These are phyloP conservation scores for Rafetus swinhoei DNA, from an alignment of 2,113 vertebrate genomes.

Conservation along the genomic window DNA sequence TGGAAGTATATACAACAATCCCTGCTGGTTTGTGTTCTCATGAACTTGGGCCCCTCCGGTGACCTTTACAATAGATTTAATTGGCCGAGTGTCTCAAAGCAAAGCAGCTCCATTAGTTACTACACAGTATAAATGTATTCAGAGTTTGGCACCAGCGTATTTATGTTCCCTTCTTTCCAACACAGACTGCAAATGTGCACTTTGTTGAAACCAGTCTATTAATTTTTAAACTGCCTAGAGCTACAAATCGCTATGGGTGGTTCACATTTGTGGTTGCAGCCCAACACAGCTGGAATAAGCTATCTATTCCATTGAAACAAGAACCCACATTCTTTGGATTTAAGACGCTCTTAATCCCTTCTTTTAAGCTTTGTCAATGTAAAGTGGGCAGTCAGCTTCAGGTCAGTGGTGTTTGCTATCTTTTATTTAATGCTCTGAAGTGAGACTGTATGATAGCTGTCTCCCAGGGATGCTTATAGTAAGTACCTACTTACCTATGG, in stretches of 20 bases:
- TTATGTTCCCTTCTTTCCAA: constrained; percentile 40
- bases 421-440: neutral
- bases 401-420: neutral
- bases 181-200: constrained; percentile 39
- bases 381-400: neutral
- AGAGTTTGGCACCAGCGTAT: constrained; percentile 1
- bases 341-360: constrained; percentile 34
- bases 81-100: neutral
- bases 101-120: neutral
- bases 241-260: constrained; percentile 26
- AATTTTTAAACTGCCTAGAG: constrained; percentile 52
- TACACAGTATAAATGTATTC: constrained; percentile 21
- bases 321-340: constrained; percentile 21
- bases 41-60: neutral
- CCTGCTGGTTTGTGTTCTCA: neutral
- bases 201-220: constrained; percentile 54
- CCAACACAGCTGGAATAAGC: constrained; percentile 26
- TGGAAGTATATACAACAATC: neutral
- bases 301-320: constrained; percentile 31
- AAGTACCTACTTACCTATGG: neutral
- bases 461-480: neutral
- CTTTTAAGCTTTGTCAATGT: constrained; percentile 7
- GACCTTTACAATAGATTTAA: neutral
- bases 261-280: constrained; percentile 44
- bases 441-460: neutral